Percentiles rank a stretch among this genome's conserved stretches.
These are phyloP conservation scores for Pseudorectes ferrugineus DNA, from an alignment of 2,113 vertebrate genomes.

Conservation along the genomic window DNA sequence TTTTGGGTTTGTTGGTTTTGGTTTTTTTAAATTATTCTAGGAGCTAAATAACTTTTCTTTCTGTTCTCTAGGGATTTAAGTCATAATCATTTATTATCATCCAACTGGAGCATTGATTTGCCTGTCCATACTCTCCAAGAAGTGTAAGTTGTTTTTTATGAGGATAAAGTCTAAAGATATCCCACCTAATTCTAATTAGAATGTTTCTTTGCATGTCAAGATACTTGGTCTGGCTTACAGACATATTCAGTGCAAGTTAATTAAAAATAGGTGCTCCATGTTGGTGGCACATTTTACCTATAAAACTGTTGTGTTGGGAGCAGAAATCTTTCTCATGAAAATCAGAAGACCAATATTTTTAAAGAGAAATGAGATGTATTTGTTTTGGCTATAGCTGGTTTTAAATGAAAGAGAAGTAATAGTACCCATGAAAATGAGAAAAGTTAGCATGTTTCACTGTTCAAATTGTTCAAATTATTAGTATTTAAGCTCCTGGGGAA, in stretches of 20 bases:
- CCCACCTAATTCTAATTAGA: neutral
- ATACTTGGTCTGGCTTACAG: neutral
- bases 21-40: neutral
- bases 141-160: conserved; percentile 73
- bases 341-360: neutral
- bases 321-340: neutral
- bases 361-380: neutral
- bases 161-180: neutral
- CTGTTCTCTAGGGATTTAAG: conserved; percentile 75
- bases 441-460: neutral
- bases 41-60: neutral
- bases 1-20: neutral
- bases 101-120: conserved; percentile 73
- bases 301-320: neutral
- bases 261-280: neutral
- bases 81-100: conserved; percentile 72
- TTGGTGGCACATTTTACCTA: neutral
- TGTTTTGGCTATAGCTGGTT: neutral
- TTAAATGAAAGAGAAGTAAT: neutral
- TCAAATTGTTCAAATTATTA: neutral
- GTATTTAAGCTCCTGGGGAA: neutral
- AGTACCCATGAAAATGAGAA: neutral
- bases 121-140: conserved; percentile 71
- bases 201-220: neutral
- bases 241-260: neutral